Percentiles rank a stretch among this genome's conserved stretches.
Conservation (phyloP, 2,888 invertebrate genomes). For the Amphipyra berbera region DNA sequence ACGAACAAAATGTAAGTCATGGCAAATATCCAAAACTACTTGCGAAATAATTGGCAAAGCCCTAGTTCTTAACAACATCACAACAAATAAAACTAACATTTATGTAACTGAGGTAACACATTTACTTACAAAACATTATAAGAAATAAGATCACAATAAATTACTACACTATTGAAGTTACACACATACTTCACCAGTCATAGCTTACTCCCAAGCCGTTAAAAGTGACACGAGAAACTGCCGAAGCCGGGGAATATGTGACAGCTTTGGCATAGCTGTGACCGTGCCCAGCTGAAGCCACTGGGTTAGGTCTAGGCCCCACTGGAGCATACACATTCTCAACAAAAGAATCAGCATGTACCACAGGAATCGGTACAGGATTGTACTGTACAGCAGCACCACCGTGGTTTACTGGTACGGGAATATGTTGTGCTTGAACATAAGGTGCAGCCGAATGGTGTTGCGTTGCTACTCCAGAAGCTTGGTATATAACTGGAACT, state of each 20-base stretch:
- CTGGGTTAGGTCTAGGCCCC: neutral
- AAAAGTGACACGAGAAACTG: constrained; percentile 90
- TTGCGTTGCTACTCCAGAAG: neutral
- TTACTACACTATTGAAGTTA: constrained; percentile 31
- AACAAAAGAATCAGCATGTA: constrained; percentile 15
- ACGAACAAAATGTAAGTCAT: constrained; percentile 19
- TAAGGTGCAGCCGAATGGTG: constrained; percentile 7
- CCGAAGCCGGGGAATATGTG: constrained; percentile 56
- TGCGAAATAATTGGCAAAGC: constrained; percentile 15
- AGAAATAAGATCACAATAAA: constrained; percentile 24
- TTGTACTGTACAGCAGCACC: constrained; percentile 24
- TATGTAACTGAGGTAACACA: constrained; percentile 32
- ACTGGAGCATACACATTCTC: constrained; percentile 13
- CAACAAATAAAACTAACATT: constrained; percentile 25
- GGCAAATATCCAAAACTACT: constrained; percentile 13
- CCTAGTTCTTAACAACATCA: constrained; percentile 1
- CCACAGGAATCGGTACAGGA: constrained; percentile 17
- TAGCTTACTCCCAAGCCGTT: constrained; percentile 84
- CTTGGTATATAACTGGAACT: constrained; percentile 42
- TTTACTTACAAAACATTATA: constrained; percentile 31
- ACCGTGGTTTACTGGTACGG: constrained; percentile 3
- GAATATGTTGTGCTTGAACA: constrained; percentile 17
- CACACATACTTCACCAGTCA: constrained; percentile 63
- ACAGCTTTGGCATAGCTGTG: constrained; percentile 40
- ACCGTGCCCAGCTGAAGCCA: constrained; percentile 6